These are phyloP conservation scores for Rhinolophus sinicus DNA, from an alignment of 2,113 vertebrate genomes.

Conservation along the genomic window DNA sequence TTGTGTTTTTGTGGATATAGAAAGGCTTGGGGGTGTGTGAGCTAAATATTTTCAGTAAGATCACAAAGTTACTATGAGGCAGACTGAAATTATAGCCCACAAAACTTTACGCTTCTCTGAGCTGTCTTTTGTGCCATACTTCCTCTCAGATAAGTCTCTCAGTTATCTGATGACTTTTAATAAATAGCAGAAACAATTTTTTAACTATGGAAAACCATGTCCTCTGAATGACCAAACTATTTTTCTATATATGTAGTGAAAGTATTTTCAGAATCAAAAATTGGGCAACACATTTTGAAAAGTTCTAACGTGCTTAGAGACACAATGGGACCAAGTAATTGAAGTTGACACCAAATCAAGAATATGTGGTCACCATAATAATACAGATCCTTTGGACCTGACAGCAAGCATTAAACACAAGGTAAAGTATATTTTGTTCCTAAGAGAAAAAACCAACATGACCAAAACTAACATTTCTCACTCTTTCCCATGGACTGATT, in stretches of 20 bases:
- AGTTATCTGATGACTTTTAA: not conserved
- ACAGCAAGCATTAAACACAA: not conserved
- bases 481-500: not conserved
- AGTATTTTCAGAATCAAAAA: not conserved
- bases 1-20: not conserved
- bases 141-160: not conserved
- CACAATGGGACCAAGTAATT: not conserved
- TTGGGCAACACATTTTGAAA: not conserved
- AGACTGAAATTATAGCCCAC: not conserved
- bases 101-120: not conserved
- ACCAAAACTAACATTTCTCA: not conserved
- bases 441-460: not conserved
- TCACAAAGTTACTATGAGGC: not conserved
- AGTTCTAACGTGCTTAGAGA: not conserved
- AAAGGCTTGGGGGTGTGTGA: not conserved
- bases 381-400: not conserved
- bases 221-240: not conserved
- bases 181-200: not conserved
- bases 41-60: not conserved
- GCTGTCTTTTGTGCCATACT: not conserved
- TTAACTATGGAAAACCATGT: not conserved
- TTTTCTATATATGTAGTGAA: not conserved
- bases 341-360: not conserved
- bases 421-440: not conserved
- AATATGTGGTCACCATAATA: not conserved